Base-by-base conservation (phyloP, 2,797 vertebrate species). In the Alcedo atthis region DNA sequence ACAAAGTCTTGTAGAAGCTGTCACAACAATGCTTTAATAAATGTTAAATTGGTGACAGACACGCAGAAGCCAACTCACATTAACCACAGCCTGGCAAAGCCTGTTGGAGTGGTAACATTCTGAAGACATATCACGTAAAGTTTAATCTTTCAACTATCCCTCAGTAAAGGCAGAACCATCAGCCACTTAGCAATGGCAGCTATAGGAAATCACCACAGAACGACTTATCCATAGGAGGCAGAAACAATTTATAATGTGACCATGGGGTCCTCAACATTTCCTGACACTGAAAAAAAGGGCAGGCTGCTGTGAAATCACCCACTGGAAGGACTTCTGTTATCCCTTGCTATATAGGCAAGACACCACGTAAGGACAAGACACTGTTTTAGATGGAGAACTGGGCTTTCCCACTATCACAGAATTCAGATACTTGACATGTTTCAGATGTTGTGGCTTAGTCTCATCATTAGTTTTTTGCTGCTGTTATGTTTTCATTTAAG, bases 41-140 rank as follows among this genome's bases (percentile, higher is more conserved):
- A 90, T 64, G 85, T 70, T 88, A 74, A 92, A 61, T 15, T 53
- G 61, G 87, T 90, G 95, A 92, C 94, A 94, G 76, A 75, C 58
- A 15, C 0, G 0, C 15, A 86, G 63, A 88, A 90, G 70, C 74
- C 67, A 84, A 32, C 42, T 37, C 74, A 15, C 7, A 30, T 76
- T 86, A 88, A 67, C 20, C 78, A 73, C n/a, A 74, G 25, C 54
- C 61, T 37, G 74, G 85, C 78, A 91, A 85, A 70, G 75, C 64
- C 64, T 86, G 81, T 74, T 0, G 0, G 61, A 86, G 45, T 5
- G 58, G 12, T 28, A 86, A 49, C 61, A 11, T 67, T 91, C 84
- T 33, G 79, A 81, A 89, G 81, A 90, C 32, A 21, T 8, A 83
- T 37, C 66, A 54, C 40, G 66, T 63, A 73, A 42, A 0, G 0